Conservation (phyloP, 2,888 invertebrate genomes). For the Cantharis rustica region DNA sequence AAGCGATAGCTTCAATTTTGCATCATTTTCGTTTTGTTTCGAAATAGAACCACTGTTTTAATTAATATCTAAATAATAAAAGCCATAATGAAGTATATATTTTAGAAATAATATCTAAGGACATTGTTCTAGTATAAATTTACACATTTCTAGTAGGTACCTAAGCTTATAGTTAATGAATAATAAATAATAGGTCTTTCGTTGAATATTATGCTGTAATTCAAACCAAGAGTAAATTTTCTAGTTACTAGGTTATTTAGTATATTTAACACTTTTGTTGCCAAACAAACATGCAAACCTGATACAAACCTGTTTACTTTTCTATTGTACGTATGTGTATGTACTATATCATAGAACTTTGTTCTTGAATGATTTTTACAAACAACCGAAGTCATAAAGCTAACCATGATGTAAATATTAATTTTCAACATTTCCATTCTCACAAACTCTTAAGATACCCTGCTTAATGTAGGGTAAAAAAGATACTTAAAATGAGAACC, state of each 20-base stretch:
- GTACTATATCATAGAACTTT: neutral
- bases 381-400: neutral
- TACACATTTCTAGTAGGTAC: conserved; percentile 7
- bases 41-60: neutral
- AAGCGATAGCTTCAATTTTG: neutral
- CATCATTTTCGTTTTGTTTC: neutral
- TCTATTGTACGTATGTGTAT: neutral
- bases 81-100: neutral
- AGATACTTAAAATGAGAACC: neutral
- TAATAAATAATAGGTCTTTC: conserved; percentile 18
- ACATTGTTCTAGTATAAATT: conserved; percentile 7
- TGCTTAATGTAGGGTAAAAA: neutral
- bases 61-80: neutral
- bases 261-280: conserved; percentile 3
- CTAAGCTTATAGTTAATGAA: conserved; percentile 21
- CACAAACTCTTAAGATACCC: neutral
- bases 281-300: conserved; percentile 1
- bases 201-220: conserved; percentile 11
- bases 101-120: neutral
- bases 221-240: conserved; percentile 17
- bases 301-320: conserved; percentile 1
- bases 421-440: neutral
- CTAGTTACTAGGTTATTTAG: conserved; percentile 11
- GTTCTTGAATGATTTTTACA: neutral
- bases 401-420: neutral